Base-by-base conservation (phyloP, 2,888 invertebrate genomes). In the Epinotia demarniana region DNA sequence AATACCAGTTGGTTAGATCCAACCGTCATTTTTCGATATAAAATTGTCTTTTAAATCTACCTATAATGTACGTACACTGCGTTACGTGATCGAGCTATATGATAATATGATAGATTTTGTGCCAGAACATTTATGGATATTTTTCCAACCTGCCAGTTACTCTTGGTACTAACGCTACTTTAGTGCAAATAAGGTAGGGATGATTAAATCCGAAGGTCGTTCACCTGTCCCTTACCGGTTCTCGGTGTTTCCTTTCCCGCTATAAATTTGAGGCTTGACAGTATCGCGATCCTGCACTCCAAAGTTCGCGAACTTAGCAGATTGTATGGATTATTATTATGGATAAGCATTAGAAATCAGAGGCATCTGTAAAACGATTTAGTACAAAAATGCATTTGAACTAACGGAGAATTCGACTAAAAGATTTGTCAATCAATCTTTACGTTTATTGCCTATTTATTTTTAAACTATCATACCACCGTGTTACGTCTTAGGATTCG, bases 171-270 rank as follows among this genome's bases (percentile, higher is more conserved):
- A 66, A 43, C 68, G 58, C 23, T 39, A 58, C 9, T 46, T 69
- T 69, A 69, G 68, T 19, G 43, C 69, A 69, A 69, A 46, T 23
- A 58, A 60, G 43, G 58, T 4, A 69, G 69, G 46, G 63, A 64
- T 53, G 53, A 66, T 75, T 70, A 64, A 75, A 71, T 53, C 18
- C 46, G 64, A 75, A 75, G 75, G 70, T 71, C 70, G 70, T 74
- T 74, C 64, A 71, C 70, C 64, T 58, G 60, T 71, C 70, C 70
- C 63, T 64, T 75, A 75, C 75, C 70, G 70, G 75, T 75, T 70
- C 60, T 33, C 9, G 19, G 19, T 66, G 75, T 75, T 60, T 75
- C 70, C 64, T 49, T 71, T 71, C 70, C 70, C 60, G 64, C 53
- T n/a, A 70, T 71, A 66, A 70, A 75, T 75, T 75, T 70, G 46